Conservation (phyloP, 2,113 vertebrate species). For the Pheucticus melanocephalus region DNA sequence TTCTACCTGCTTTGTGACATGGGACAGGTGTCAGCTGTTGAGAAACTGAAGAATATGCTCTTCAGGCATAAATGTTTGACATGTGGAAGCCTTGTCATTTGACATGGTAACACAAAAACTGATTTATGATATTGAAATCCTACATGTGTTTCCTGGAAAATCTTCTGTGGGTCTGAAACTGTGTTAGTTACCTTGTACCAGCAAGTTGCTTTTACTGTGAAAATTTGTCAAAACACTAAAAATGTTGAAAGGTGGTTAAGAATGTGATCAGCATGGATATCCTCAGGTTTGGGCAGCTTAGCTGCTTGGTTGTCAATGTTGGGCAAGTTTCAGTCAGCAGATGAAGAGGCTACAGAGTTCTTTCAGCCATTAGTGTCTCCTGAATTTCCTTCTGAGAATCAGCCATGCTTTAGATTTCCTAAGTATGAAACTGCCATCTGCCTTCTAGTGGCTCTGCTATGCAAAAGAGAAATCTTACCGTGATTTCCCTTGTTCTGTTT, state of each 20-base stretch:
- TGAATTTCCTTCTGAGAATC: neutral
- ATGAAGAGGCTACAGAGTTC: neutral
- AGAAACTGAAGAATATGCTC: neutral
- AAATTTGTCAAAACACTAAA: neutral
- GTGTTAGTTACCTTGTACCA: neutral
- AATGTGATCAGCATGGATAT: neutral
- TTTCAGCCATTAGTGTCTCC: neutral
- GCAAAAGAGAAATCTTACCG: neutral
- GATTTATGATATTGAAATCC: neutral
- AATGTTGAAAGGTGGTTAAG: neutral
- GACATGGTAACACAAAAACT: neutral
- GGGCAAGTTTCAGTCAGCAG: neutral
- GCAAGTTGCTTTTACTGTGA: neutral
- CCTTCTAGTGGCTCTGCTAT: neutral
- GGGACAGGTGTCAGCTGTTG: neutral
- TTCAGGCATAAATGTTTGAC: neutral
- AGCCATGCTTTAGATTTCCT: accelerated
- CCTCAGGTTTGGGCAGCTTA: neutral
- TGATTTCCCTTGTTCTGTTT: neutral
- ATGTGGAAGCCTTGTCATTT: neutral
- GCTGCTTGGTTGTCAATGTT: neutral
- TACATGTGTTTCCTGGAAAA: accelerated
- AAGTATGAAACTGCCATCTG: neutral
- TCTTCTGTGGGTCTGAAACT: neutral
- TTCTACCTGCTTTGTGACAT: neutral